Conservation (phyloP, 2,888 invertebrate genomes). For the Chymomyza fuscimana region DNA sequence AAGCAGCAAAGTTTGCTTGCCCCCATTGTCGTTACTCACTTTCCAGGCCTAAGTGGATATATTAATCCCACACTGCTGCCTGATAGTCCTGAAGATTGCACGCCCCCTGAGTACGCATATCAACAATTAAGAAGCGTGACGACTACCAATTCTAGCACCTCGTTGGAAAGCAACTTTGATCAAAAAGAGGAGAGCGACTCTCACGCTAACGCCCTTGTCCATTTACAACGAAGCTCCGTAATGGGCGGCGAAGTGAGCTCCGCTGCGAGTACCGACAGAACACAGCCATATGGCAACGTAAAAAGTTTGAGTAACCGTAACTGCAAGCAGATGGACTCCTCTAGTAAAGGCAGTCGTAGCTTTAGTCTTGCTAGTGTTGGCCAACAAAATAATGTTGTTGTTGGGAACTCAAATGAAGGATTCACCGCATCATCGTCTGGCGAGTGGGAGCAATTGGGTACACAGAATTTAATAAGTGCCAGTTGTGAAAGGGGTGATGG, state of each 20-base stretch:
- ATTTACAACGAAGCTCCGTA: slow-evolving; percentile 29
- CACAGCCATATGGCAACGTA: slow-evolving; percentile 26
- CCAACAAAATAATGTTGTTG: slow-evolving; percentile 61
- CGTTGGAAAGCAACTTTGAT: slow-evolving; percentile 73
- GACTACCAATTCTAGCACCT: slow-evolving; percentile 74
- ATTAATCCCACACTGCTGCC: slow-evolving; percentile 74
- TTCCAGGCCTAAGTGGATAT: slow-evolving; percentile 66
- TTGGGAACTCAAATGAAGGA: slow-evolving; percentile 74
- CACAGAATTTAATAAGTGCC: slow-evolving; percentile 6
- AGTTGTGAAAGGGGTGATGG: slow-evolving; percentile 38
- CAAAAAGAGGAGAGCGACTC: slow-evolving; percentile 61
- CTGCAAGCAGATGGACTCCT: slow-evolving; percentile 31
- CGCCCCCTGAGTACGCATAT: slow-evolving; percentile 77
- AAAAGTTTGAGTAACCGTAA: slow-evolving; percentile 55
- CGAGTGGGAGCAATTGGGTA: slow-evolving; percentile 73
- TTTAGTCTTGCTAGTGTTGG: slow-evolving; percentile 75
- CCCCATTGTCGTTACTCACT: slow-evolving; percentile 59
- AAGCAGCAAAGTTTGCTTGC: slow-evolving; percentile 16
- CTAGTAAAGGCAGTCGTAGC: slow-evolving; percentile 63
- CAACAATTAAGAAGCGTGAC: slow-evolving; percentile 75
- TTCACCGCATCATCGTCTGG: slow-evolving; percentile 76
- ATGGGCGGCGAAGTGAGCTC: slow-evolving; percentile 77
- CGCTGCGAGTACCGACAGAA: slow-evolving; percentile 30
- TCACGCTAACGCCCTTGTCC: slow-evolving; percentile 42
- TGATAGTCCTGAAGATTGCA: slow-evolving; percentile 77